Percentiles rank a stretch among this genome's conserved stretches.
These are phyloP conservation scores for Phrynocephalus versicolor DNA, from an alignment of 2,113 vertebrate species.

Conservation along the genomic window DNA sequence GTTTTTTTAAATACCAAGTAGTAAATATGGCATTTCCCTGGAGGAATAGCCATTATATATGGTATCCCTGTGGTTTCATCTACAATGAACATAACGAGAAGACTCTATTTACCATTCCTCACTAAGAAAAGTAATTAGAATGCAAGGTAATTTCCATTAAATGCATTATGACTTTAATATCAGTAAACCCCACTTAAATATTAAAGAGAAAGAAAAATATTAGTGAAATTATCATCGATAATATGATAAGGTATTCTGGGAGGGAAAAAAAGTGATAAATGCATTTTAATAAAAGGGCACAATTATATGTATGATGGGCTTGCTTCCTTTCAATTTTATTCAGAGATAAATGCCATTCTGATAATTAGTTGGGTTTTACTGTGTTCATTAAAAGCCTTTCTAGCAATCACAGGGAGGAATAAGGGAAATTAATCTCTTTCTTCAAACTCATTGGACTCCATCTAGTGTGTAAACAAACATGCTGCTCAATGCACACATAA, in stretches of 20 bases:
- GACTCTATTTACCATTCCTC: slow-evolving; percentile 42
- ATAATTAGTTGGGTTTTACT: slow-evolving; percentile 83
- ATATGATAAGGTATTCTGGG: slow-evolving; percentile 76
- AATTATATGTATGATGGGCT: slow-evolving; percentile 78
- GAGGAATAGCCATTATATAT: slow-evolving; percentile 21
- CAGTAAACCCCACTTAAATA: slow-evolving; percentile 77
- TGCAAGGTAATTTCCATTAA: slow-evolving; percentile 68
- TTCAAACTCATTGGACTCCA: slow-evolving; percentile 57
- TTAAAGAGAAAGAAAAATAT: slow-evolving; percentile 79
- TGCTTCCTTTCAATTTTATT: slow-evolving; percentile 91
- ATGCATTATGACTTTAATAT: slow-evolving; percentile 81
- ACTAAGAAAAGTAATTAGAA: slow-evolving; percentile 72
- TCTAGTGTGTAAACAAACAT: slow-evolving; percentile 69
- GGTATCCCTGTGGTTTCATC: slow-evolving; percentile 42
- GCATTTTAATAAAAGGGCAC: slow-evolving; percentile 87
- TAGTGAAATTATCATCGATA: slow-evolving; percentile 80
- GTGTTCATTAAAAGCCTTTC: slow-evolving; percentile 82
- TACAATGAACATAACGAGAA: slow-evolving; percentile 35
- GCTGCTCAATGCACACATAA: slow-evolving; percentile 13
- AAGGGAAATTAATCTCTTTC: slow-evolving; percentile 78
- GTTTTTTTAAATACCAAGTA: background rate
- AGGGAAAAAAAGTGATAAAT: slow-evolving; percentile 70
- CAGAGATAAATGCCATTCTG: slow-evolving; percentile 83
- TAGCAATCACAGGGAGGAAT: slow-evolving; percentile 74
- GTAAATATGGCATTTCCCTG: background rate